Conservation (phyloP, 2,888 invertebrate species). For the Hanleya hanleyi region DNA sequence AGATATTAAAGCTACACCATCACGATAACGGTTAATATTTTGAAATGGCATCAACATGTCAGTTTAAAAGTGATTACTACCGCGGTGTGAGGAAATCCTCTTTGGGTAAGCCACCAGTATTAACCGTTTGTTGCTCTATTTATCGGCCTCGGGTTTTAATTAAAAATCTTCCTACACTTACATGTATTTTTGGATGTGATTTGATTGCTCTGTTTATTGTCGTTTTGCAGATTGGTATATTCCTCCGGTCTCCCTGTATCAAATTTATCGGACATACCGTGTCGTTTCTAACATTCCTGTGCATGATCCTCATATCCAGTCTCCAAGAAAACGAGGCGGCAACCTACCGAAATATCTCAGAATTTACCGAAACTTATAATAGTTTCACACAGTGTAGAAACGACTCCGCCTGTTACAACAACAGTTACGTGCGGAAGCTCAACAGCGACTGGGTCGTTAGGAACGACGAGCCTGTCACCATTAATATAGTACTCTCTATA, state of each 20-base stretch:
- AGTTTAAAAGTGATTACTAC: no score
- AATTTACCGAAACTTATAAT: neutral
- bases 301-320: slow-evolving; percentile 60
- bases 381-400: neutral
- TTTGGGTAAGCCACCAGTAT: no score
- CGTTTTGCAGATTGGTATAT: slow-evolving; percentile 55
- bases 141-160: no score
- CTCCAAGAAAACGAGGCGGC: neutral
- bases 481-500: slow-evolving; percentile 49
- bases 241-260: slow-evolving; percentile 63
- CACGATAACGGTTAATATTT: neutral
- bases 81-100: no score
- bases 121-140: no score
- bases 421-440: neutral
- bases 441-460: slow-evolving; percentile 43
- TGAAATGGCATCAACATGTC: no score
- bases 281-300: slow-evolving; percentile 62
- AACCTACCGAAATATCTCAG: neutral
- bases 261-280: slow-evolving; percentile 68
- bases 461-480: slow-evolving; percentile 47
- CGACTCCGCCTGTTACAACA: neutral
- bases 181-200: neutral
- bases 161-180: neutral
- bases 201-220: neutral
- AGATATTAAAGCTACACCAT: no score